Base-by-base conservation (phyloP, 2,888 invertebrate genomes). In the Limenitis camilla region DNA sequence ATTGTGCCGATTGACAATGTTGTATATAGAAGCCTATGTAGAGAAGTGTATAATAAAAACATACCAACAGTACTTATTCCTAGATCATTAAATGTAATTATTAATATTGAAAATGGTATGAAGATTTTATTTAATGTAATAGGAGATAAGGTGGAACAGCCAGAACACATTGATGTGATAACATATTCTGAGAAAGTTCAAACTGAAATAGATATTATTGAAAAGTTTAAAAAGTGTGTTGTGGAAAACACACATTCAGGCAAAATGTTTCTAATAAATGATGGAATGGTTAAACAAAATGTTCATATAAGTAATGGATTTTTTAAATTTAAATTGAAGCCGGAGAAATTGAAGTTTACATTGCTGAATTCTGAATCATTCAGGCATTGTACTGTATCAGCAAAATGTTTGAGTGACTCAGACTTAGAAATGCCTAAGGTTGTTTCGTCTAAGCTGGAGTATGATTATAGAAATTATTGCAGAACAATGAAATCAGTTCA, bases 231-330 rank as follows among this genome's bases (percentile, higher is more conserved):
- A 64, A 75, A 72, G 50, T 89, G 83, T 66, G 80, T 91, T 1
- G 81, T 88, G 19, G 77, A 85, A 10, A 82, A 71, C 58, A 88
- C 88, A 52, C 81, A 78, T 66, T 83, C 81, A 1, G 78, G 84
- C 2, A 79, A 86, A 59, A 81, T 81, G 67, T 77, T 91, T 42
- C 63, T 91, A 1, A 78, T 92, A 29, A 92, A 91, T 69, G 79
- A 89, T 46, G 76, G 81, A 8, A 73, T 89, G 58, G 72, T 81
- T 0, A 81, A 90, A 52, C 78, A 87, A 49, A 84, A 89, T 56
- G 63, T 61, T 1, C 71, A 79, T 55, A 78, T 86, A 49, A 69
- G 73, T 52, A 64, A 60, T 52, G 83, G 87, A 0, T 78, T 71
- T 60, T 60, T 88, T 40, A 79, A 78, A 57, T 79, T 88, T 38